These are phyloP conservation scores for Chelmon rostratus DNA, from an alignment of 2,797 vertebrate species.

Conservation along the genomic window DNA sequence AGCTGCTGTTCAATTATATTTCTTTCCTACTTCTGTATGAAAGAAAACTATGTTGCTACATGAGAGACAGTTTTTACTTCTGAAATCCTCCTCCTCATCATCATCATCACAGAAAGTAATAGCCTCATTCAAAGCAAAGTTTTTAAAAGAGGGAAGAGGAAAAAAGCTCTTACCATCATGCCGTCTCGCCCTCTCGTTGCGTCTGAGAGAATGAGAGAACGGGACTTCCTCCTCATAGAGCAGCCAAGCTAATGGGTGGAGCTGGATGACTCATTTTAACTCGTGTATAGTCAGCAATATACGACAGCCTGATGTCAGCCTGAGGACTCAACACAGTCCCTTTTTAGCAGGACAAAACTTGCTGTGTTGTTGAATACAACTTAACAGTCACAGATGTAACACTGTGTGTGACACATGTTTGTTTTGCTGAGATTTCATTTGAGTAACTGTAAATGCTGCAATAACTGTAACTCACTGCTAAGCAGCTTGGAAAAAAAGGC, in stretches of 20 bases:
- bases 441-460: too few relatives aligned
- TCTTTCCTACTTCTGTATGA: not conserved
- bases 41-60: not conserved
- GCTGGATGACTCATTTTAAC: not conserved
- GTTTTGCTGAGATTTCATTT: not conserved
- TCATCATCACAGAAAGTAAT: not conserved
- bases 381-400: not conserved
- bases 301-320: not conserved
- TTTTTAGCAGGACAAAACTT: not conserved
- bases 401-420: not conserved
- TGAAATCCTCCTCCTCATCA: not conserved
- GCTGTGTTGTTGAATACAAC: not conserved
- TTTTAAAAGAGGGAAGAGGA: not conserved
- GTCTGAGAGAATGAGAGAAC: rapidly evolving
- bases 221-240: not conserved
- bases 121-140: not conserved
- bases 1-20: not conserved
- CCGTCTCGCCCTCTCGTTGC: rapidly evolving
- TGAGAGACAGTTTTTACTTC: not conserved
- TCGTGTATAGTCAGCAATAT: not conserved
- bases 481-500: not conserved
- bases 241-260: not conserved
- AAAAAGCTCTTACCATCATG: conserved; percentile 42
- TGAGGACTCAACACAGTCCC: not conserved
- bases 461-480: not conserved